Base-by-base conservation (phyloP, 2,113 vertebrate species). In the Prionailurus viverrinus region DNA sequence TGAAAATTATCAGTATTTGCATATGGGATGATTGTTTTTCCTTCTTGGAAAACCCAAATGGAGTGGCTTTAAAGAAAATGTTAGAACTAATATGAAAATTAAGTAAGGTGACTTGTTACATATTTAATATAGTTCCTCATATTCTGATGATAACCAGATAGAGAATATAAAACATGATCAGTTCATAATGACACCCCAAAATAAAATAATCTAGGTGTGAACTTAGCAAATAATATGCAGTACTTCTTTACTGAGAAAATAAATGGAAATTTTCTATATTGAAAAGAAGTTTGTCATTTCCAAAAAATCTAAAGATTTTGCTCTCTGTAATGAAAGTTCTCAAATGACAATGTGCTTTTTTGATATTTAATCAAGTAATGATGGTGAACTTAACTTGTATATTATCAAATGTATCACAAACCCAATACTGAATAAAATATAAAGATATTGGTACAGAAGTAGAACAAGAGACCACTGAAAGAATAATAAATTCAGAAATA, bases 401-500 rank as follows among this genome's bases (percentile, higher is more conserved):
- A 41, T 93, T 89, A 89, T 89, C 78, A 89, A 83, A 82, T 76
- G 13, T 68, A 76, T 96, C 31, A 61, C 58, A 69, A 76, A 76
- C 18, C 16, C 45, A 88, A n/a, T 53, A 73, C 53, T 92, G 48
- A 87, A 73, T 66, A 92, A 88, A 93, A 89, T 74, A 55, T 66
- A 85, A 89, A 63, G 18, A 92, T 65, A 71, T 15, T 87, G 10
- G 15, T 78, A 27, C 5, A 84, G 27, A 29, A 93, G 53, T 63
- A 74, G 61, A 69, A 79, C 78, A 76, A 63, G 53, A 78, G 51
- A 79, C 4, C 33, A 89, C 63, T 53, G 19, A 79, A 96, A 63
- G 27, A 78, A 89, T 41, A 51, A 51, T 33, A 69, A 27, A 61
- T 69, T 92, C 11, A 78, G 25, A 93, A 89, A 69, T 31, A 78